A percentile compares a stretch with the other conserved stretches of the same genome.
These are phyloP conservation scores for Porphyrio hochstetteri DNA, from an alignment of 2,113 vertebrate genomes.

Conservation along the genomic window DNA sequence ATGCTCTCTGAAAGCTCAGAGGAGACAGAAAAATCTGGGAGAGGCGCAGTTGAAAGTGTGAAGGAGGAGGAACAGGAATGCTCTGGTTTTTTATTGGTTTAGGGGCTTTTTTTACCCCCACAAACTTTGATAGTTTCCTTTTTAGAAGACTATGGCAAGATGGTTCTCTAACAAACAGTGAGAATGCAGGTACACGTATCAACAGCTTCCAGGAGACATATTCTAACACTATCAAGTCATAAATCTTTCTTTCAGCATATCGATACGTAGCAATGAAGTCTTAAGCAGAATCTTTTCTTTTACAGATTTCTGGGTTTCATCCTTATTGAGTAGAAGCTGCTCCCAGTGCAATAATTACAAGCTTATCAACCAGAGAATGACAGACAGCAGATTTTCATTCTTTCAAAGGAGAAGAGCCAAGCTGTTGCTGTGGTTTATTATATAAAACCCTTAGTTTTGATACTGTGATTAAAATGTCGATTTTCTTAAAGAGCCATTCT, in stretches of 20 bases:
- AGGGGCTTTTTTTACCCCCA: neutral
- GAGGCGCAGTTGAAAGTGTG: neutral
- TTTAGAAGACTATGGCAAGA: neutral
- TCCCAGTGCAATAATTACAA: neutral
- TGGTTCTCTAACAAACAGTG: neutral
- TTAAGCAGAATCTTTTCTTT: neutral
- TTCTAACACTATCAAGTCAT: neutral
- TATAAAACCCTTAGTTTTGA: neutral
- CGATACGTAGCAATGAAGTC: neutral
- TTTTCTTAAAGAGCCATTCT: neutral
- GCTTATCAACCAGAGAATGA: neutral
- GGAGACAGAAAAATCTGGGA: neutral
- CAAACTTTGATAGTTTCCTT: neutral
- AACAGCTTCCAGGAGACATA: neutral
- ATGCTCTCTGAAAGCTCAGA: neutral
- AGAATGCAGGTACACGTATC: neutral
- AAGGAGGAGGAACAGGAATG: neutral
- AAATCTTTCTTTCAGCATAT: neutral
- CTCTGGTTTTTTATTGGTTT: neutral
- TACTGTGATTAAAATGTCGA: neutral
- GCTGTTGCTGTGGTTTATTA: neutral
- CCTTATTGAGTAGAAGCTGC: neutral
- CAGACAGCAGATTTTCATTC: neutral
- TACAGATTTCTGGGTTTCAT: neutral
- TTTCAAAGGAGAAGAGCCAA: neutral